Percentiles rank a stretch among this genome's conserved stretches.
Conservation (phyloP, 2,113 vertebrate species). For the Sula dactylatra region DNA sequence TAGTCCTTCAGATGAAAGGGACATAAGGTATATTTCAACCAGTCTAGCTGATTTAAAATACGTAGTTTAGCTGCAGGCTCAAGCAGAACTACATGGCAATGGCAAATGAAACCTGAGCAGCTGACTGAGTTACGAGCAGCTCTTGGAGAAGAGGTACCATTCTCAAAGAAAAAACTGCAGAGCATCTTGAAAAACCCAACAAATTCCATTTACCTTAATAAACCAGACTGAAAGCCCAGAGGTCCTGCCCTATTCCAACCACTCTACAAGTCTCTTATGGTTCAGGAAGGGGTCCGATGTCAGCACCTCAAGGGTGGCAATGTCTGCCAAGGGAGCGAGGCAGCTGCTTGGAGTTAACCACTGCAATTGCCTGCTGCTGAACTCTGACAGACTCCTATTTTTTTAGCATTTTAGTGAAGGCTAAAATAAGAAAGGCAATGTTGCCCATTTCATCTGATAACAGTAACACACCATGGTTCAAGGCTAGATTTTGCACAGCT, state of each 20-base stretch:
- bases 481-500: neutral
- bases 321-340: neutral
- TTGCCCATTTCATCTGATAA: neutral
- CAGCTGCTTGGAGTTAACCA: neutral
- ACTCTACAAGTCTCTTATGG: neutral
- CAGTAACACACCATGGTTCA: neutral
- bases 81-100: neutral
- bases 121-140: neutral
- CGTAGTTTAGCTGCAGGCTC: neutral
- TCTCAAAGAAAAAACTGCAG: neutral
- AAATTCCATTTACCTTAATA: neutral
- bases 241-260: neutral
- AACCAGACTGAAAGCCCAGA: neutral
- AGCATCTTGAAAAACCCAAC: neutral
- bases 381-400: neutral
- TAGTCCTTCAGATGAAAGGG: neutral
- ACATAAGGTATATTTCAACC: neutral
- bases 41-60: neutral
- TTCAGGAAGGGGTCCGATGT: neutral
- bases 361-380: rapidly evolving
- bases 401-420: neutral
- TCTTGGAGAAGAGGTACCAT: neutral
- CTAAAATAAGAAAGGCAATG: neutral
- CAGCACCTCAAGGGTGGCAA: neutral
- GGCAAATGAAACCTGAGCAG: neutral